Evolutionary conservation across 64 coral and sea anemone species (phyloP).

Genomic region (Trachythela sp.): DNA sequence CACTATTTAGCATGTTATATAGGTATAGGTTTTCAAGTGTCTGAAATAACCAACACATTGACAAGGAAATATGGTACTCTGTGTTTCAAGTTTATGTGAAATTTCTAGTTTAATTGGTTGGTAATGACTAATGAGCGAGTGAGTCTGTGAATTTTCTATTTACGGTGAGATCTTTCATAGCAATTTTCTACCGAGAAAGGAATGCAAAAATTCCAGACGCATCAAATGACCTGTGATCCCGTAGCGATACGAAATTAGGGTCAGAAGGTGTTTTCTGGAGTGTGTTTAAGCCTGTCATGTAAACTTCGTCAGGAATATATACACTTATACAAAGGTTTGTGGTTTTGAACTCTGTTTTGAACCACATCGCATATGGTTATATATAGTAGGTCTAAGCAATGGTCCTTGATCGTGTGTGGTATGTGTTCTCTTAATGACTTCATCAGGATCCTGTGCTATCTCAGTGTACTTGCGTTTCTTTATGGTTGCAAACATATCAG

Average conservation of each 20-base stretch:
- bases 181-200: not conserved
- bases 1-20: not conserved
- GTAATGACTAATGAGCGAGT: not conserved
- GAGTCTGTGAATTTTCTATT: not conserved
- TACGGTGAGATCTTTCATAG: not conserved
- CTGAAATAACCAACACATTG: not conserved
- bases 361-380: not conserved
- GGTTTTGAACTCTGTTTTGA: not conserved
- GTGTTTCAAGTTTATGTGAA: too few relatives aligned
- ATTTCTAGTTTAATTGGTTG: not conserved
- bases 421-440: not conserved
- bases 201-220: not conserved
- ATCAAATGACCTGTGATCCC: not conserved
- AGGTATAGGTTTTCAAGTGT: not conserved
- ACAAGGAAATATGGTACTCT: not conserved
- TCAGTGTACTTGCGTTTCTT: not conserved
- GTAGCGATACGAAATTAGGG: not conserved
- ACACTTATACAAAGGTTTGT: not conserved
- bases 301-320: not conserved
- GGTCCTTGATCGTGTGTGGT: not conserved
- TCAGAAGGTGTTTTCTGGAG: not conserved
- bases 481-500: not conserved
- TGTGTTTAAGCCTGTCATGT: not conserved
- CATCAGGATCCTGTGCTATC: not conserved
- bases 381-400: not conserved